phyloP scores from a whole-genome alignment of 2,797 vertebrate genomes.

The Ciconia nigra region DNA sequence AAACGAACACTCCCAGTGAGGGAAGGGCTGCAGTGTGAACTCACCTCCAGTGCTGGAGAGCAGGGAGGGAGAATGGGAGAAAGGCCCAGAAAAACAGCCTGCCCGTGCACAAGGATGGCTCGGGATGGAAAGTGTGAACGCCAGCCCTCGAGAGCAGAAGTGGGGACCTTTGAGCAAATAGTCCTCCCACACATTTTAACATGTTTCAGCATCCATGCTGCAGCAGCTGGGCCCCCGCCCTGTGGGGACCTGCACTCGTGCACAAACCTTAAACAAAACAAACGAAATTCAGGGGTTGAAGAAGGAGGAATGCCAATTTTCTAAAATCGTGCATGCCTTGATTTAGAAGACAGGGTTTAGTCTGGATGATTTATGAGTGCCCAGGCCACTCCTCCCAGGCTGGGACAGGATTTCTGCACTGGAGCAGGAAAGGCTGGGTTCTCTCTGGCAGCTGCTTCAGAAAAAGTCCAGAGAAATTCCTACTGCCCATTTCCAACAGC shows the following conservation, averaged over 20 bases:
- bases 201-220: neutral
- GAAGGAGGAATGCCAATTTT: neutral
- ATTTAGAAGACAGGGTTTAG: neutral
- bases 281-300: neutral
- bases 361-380: neutral
- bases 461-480: neutral
- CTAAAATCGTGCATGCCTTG: neutral
- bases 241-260: neutral
- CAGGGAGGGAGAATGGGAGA: neutral
- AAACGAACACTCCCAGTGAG: neutral
- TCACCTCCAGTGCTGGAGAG: neutral
- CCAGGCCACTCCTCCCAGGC: rapidly evolving
- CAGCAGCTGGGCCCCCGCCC: rapidly evolving
- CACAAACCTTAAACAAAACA: neutral
- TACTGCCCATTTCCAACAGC: neutral
- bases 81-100: neutral
- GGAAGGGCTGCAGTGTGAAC: neutral
- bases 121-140: rapidly evolving
- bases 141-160: neutral
- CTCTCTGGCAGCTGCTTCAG: neutral
- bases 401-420: neutral
- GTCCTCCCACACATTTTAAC: neutral
- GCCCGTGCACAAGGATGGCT: rapidly evolving
- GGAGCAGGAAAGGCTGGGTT: neutral
- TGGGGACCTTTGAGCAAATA: neutral